Evolutionary conservation across 1,140 invertebrate genomes (phyloP).

Genomic region (Asbolus verrucosus): DNA sequence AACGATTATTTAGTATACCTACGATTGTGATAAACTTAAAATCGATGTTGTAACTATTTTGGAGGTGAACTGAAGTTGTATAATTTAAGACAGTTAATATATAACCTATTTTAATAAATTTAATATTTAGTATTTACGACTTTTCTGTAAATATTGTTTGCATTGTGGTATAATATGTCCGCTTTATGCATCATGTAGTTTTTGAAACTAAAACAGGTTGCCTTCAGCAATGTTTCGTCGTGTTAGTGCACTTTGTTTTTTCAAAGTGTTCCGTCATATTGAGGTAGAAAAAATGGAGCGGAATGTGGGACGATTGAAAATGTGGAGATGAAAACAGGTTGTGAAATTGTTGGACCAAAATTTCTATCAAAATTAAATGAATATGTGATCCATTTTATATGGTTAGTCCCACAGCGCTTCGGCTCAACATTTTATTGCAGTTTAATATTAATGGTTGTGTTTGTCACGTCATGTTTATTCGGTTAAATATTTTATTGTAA

Average conservation of each 20-base stretch:
- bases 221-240: not conserved
- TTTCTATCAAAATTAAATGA: not conserved
- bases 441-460: not conserved
- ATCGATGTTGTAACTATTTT: constrained; percentile 26
- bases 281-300: too few species aligned
- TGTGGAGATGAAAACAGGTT: not conserved
- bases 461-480: not conserved
- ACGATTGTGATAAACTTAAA: constrained; percentile 49
- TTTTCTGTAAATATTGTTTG: constrained; percentile 52
- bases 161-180: constrained; percentile 45
- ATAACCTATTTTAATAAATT: constrained; percentile 48
- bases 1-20: too few species aligned
- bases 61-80: constrained; percentile 51
- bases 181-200: constrained; percentile 31
- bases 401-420: too few species aligned
- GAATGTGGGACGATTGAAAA: not conserved
- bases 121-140: constrained; percentile 43
- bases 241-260: constrained; percentile 31
- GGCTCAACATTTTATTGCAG: not conserved
- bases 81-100: constrained; percentile 52
- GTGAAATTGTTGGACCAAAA: constrained; percentile 1
- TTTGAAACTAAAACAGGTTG: not conserved
- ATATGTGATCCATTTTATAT: too few species aligned
- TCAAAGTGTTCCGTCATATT: constrained; percentile 6
- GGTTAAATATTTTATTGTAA: not conserved